Conservation (phyloP, 1,140 invertebrate genomes). For the Drosophila subpulchrella region DNA sequence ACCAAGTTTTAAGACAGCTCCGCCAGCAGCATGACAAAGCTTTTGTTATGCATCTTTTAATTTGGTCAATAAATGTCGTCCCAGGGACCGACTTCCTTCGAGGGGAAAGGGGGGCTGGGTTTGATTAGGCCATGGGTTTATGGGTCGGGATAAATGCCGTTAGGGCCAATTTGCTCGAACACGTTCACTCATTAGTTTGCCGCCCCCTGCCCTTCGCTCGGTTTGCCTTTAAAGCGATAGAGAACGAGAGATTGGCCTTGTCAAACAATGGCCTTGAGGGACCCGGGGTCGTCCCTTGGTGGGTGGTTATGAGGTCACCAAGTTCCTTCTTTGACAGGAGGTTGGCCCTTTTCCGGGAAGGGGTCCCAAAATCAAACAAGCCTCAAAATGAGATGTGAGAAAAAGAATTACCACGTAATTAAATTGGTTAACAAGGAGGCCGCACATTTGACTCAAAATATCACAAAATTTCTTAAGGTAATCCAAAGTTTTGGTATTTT, state of each 20-base stretch:
- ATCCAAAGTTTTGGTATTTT: no score
- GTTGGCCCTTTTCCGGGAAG: not conserved
- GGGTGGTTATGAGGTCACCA: not conserved
- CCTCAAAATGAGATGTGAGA: not conserved
- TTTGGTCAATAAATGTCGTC: constrained; percentile 64
- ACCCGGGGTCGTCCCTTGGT: constrained; percentile 1
- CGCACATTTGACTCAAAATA: no score
- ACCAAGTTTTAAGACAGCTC: constrained; percentile 45
- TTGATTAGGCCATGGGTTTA: constrained; percentile 34
- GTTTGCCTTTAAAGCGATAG: constrained; percentile 4
- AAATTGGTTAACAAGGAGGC: not conserved
- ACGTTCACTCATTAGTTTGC: constrained; percentile 56
- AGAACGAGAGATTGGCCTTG: constrained; percentile 19
- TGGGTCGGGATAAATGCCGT: constrained; percentile 31
- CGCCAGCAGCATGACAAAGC: constrained; percentile 48
- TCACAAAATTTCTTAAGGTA: no score
- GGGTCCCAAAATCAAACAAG: not conserved
- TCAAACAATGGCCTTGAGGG: constrained; percentile 47
- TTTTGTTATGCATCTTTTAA: constrained; percentile 63
- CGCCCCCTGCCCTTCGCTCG: no score
- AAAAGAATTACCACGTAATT: not conserved
- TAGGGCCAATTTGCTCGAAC: constrained; percentile 57
- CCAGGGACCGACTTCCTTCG: not conserved
- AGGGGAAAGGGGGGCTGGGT: not conserved
- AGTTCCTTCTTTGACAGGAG: not conserved